Base-by-base conservation (phyloP, 2,113 vertebrate species). In the Lathamus discolor region DNA sequence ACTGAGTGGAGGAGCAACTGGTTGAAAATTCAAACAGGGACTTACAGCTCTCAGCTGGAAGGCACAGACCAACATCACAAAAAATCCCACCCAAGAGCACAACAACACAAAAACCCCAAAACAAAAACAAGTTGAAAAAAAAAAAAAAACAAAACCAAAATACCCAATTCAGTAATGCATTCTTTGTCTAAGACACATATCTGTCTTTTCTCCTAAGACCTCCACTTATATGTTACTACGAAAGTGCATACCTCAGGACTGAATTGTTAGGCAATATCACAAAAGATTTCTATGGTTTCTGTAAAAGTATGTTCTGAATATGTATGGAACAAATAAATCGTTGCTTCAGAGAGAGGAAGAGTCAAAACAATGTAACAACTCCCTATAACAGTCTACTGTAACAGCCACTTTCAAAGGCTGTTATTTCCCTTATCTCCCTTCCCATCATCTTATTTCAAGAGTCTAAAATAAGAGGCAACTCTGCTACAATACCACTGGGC, bases 321-420 rank as follows among this genome's bases (percentile, higher is more conserved):
- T 7, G 1, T 17, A 54, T 10, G 8, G 62, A 75, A 69, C 49
- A 89, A 88, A 88, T 39, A 54, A 63, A 44, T 52, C 54, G 51
- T 15, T 44, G 43, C 78, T 84, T 80, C 4, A 61, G 61, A 18
- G 55, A 86, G 28, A 88, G 23, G 43, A 72, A 68, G 10, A 78
- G 61, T 64, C 84, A 78, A 88, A 93, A 83, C 55, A 74, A 82
- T 9, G 31, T 61, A 88, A 9, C n/a, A 88, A 9, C n/a, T 93
- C 70, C 61, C 49, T 78, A 16, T 59, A 43, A 85, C 6, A n/a
- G 61, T 52, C 11, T 31, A 23, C 25, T 55, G 1, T 33, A 63
- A 29, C 59, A 84, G 62, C 23, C 28, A 12, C 39, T 90, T 87
- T 57, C 52, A 90, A 73, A 74, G 79, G 29, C 14, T 87, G 33